Percentiles rank a stretch among this genome's conserved stretches.
Conservation (phyloP, 2,888 invertebrate genomes). For the Drosophila formosana region DNA sequence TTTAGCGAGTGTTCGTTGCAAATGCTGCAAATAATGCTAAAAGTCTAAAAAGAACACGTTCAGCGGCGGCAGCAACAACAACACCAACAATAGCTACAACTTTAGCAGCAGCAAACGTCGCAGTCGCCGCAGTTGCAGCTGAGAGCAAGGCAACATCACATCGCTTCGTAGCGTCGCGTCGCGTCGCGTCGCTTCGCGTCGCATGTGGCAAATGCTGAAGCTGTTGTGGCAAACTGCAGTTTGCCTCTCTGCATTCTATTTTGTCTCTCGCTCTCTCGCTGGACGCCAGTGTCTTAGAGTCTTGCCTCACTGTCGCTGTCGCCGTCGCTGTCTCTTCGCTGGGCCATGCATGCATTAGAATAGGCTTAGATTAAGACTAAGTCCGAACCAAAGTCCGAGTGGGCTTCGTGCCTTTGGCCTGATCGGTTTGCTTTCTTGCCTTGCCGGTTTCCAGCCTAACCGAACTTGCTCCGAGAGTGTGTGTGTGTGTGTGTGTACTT, state of each 20-base stretch:
- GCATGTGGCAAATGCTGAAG: constrained; percentile 76
- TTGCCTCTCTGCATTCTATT: constrained; percentile 45
- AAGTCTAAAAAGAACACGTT: constrained; percentile 83
- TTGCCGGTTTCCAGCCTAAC: constrained; percentile 73
- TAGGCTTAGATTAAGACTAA: constrained; percentile 77
- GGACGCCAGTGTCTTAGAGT: background rate
- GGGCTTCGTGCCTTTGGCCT: constrained; percentile 58
- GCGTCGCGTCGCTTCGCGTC: constrained; percentile 48
- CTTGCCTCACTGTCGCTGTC: constrained; percentile 27
- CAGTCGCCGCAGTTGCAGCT: constrained; percentile 50
- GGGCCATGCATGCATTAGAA: constrained; percentile 73
- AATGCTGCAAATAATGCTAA: constrained; percentile 84
- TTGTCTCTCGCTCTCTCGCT: constrained; percentile 9
- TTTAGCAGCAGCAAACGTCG: constrained; percentile 45
- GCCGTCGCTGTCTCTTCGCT: constrained; percentile 19
- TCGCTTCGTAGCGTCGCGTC: constrained; percentile 67
- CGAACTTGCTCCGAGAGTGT: background rate
- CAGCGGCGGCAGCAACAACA: constrained; percentile 66
- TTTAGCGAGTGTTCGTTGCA: constrained; percentile 85
- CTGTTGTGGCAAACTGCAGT: constrained; percentile 35
- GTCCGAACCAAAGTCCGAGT: constrained; percentile 65
- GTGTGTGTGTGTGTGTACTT: constrained; percentile 25
- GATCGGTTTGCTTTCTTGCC: constrained; percentile 56
- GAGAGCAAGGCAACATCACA: constrained; percentile 55
- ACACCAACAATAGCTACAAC: constrained; percentile 54